A percentile compares a stretch with the other conserved stretches of the same genome.
Evolutionary conservation across 2,888 invertebrate genomes (phyloP).

Genomic region (Perizoma flavofasciatum): DNA sequence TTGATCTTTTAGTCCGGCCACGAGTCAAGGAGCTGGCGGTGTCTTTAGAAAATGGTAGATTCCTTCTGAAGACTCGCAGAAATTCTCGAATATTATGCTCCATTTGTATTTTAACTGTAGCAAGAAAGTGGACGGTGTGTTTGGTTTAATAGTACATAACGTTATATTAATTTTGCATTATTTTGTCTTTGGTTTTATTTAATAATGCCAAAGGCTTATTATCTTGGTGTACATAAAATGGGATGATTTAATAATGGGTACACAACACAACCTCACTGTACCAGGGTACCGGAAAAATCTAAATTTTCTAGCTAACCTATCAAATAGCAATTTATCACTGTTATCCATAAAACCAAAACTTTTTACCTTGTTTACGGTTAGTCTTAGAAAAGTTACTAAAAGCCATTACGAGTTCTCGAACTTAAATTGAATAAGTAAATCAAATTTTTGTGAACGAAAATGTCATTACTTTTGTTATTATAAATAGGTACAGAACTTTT

Average conservation of each 20-base stretch:
- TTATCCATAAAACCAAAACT: constrained; percentile 31
- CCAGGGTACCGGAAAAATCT: not conserved
- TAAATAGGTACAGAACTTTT: constrained; percentile 29
- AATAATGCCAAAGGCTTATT: no score
- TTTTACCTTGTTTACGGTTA: constrained; percentile 38
- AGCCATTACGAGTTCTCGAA: constrained; percentile 41
- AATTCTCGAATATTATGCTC: not conserved
- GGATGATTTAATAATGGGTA: no score
- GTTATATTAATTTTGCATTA: no score
- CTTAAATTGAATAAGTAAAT: constrained; percentile 44
- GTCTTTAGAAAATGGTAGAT: not conserved
- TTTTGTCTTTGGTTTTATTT: no score
- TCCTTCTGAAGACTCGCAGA: not conserved
- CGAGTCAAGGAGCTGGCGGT: not conserved
- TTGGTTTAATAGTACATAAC: no score
- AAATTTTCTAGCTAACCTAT: not conserved
- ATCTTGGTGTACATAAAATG: no score
- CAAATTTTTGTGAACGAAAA: constrained; percentile 38
- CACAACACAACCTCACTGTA: no score
- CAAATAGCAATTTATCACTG: constrained; percentile 10
- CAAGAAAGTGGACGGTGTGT: not conserved
- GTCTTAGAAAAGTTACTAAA: constrained; percentile 33
- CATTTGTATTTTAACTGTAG: not conserved
- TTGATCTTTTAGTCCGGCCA: constrained; percentile 1
- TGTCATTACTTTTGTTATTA: constrained; percentile 37